Conservation (phyloP, 2,888 invertebrate species). For the Zaprionus lineosus region DNA sequence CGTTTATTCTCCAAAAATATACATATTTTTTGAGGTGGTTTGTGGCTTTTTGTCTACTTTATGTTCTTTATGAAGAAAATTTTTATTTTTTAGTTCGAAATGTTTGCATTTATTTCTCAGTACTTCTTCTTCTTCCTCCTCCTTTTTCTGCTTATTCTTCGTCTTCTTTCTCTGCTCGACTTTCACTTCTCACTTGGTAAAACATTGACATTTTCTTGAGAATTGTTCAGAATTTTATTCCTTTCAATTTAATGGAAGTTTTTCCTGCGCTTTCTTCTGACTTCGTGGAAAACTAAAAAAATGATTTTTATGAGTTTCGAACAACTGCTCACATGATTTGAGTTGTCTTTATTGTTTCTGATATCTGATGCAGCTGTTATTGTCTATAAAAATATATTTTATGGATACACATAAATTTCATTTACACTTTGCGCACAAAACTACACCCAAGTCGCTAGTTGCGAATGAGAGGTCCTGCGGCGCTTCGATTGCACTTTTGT, state of each 20-base stretch:
- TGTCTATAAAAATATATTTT: slow-evolving; percentile 39
- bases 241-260: slow-evolving; percentile 5
- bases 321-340: slow-evolving; percentile 54
- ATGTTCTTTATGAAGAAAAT: too few species aligned
- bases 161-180: too few species aligned
- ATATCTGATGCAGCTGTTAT: slow-evolving; percentile 16
- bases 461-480: slow-evolving; percentile 6
- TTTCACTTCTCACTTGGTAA: too few species aligned
- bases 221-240: too few species aligned
- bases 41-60: slow-evolving; percentile 7
- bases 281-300: slow-evolving; percentile 36
- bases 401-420: slow-evolving; percentile 31
- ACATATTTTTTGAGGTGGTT: slow-evolving; percentile 41
- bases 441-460: slow-evolving; percentile 59
- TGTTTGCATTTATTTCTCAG: too few species aligned
- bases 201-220: too few species aligned
- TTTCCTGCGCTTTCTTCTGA: not conserved
- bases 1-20: too few species aligned
- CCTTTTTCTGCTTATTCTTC: too few species aligned
- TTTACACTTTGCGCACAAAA: slow-evolving; percentile 18
- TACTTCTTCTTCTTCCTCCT: too few species aligned
- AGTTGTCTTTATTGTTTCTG: slow-evolving; percentile 47
- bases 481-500: slow-evolving; percentile 49
- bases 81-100: too few species aligned
- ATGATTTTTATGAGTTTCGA: slow-evolving; percentile 54